These are phyloP conservation scores for Stegodyphus mimosarum DNA, from an alignment of 1,140 invertebrate genomes.

Conservation along the genomic window DNA sequence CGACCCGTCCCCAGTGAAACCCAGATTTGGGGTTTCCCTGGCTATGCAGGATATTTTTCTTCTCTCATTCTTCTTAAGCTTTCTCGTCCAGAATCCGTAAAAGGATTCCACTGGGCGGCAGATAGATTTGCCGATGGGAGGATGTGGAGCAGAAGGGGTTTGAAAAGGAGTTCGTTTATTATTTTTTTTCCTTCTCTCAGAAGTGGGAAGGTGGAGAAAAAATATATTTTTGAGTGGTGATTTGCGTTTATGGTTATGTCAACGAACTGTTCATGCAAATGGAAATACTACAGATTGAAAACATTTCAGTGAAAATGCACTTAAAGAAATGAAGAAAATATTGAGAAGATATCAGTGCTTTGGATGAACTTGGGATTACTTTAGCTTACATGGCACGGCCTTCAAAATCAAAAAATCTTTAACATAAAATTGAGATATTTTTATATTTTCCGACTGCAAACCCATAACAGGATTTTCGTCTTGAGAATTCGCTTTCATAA, in stretches of 20 bases:
- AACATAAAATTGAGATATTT: too few relatives aligned
- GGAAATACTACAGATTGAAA: too few relatives aligned
- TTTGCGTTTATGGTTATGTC: slow-evolving; percentile 47
- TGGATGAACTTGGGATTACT: too few relatives aligned
- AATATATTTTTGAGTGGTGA: slow-evolving; percentile 35
- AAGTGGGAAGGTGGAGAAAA: slow-evolving; percentile 16
- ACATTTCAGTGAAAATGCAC: too few relatives aligned
- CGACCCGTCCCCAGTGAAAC: slow-evolving; percentile 8
- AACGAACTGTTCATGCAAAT: neutral
- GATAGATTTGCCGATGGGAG: neutral
- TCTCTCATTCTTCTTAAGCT: slow-evolving; percentile 30
- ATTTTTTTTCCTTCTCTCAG: neutral
- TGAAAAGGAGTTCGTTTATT: neutral
- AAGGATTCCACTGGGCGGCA: slow-evolving; percentile 20
- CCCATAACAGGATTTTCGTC: too few relatives aligned
- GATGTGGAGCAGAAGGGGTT: slow-evolving; percentile 11
- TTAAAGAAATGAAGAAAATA: too few relatives aligned
- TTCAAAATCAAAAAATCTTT: too few relatives aligned
- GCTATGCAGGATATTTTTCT: slow-evolving; percentile 42
- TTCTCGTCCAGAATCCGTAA: slow-evolving; percentile 39
- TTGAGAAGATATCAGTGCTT: too few relatives aligned
- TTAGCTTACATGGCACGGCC: too few relatives aligned
- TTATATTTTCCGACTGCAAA: too few relatives aligned
- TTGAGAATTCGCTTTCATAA: too few relatives aligned
- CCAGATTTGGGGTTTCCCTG: slow-evolving; percentile 52